A percentile compares a stretch with the other conserved stretches of the same genome.
These are phyloP conservation scores for Camelus dromedarius DNA, from an alignment of 2,113 vertebrate species.

Conservation along the genomic window DNA sequence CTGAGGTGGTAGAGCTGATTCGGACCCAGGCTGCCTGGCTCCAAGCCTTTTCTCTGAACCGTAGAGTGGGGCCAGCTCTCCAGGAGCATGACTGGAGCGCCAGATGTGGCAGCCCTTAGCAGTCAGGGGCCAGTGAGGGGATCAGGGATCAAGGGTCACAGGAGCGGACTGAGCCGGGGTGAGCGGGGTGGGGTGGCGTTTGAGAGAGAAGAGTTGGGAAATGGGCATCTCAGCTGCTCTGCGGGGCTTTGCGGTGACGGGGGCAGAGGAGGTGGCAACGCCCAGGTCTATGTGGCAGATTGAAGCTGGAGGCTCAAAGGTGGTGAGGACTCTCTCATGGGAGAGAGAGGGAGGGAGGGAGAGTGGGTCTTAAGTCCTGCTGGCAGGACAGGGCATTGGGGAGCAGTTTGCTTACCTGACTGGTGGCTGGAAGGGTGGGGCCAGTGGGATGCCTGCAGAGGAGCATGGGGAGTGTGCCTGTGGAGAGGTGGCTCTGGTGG, in stretches of 20 bases:
- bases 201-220: neutral
- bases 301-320: neutral
- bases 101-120: neutral
- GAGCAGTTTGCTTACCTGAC: neutral
- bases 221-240: rapidly evolving
- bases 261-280: too few relatives aligned
- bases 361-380: neutral
- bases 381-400: neutral
- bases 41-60: neutral
- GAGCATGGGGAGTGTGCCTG: neutral
- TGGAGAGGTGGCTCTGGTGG: rapidly evolving
- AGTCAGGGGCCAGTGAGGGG: neutral
- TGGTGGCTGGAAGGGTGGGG: neutral
- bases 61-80: neutral
- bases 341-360: too few relatives aligned
- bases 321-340: too few relatives aligned
- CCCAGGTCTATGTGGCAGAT: neutral
- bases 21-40: neutral
- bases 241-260: neutral
- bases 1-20: neutral
- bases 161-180: neutral
- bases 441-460: neutral
- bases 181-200: too few relatives aligned
- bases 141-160: neutral
- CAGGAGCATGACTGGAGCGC: neutral